Evolutionary conservation across 2,888 invertebrate genomes (phyloP), one percentile per base, ranked within the genome.

Genomic region (Dastarcus helophoroides): DNA sequence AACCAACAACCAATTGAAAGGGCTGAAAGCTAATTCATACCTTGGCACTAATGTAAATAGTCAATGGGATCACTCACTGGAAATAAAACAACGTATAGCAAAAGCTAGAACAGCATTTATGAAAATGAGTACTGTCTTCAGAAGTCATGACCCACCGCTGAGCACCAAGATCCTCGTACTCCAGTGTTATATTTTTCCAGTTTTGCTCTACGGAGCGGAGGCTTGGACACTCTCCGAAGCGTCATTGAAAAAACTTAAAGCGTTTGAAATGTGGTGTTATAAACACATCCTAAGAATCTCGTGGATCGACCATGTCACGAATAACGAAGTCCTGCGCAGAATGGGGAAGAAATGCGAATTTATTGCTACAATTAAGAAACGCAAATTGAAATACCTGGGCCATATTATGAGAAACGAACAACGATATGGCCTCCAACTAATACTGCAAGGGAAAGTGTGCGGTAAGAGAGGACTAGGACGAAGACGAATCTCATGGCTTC

Each of bases 401-500:
- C 22, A 23, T 11, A 11, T 29, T 9, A 29, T 7, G 23, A 26
- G 24, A 9, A 24, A 24, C 9, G 24, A 9, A 9, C 8, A 7
- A 9, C 10, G 10, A 24, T 8, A 24, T 24, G 10, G 10, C 10
- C 29, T 29, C 4, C 29, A 26, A 12, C 3, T 11, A 21, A 29
- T 28, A 11, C 3, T 29, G 3, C 29, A 29, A 13, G 22, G 23
- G 7, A 22, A 29, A 29, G 9, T 23, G 9, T 4, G 4, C 3
- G 28, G 28, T 7, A 27, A 16, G 17, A 27, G 17, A 27, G 9
- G 28, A 7, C 3, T 16, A 12, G 29, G 23, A 14, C 3, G 24
- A 29, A 29, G 29, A 29, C 6, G 21, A 26, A n/a, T 12, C 4
- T 29, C 22, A 3, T 12, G 23, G 28, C 17, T 27, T 3, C 28